These are phyloP conservation scores for Salarias fasciatus DNA, from an alignment of 2,797 vertebrate species.

Conservation along the genomic window DNA sequence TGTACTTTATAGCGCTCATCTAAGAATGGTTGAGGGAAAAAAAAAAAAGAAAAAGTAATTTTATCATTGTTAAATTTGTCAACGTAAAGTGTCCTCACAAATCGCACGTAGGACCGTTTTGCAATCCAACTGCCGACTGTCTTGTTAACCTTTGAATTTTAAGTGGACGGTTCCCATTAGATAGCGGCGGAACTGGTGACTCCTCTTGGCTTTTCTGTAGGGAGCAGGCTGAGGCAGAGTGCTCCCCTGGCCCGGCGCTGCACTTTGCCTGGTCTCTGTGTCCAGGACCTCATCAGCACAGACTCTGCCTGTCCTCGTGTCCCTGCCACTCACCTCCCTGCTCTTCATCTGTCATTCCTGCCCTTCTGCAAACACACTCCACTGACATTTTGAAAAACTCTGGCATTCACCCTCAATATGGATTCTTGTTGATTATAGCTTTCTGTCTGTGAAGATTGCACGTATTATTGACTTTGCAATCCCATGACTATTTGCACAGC, in stretches of 20 bases:
- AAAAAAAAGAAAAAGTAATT: conserved; percentile 47
- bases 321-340: conserved; percentile 71
- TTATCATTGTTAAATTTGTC: conserved; percentile 55
- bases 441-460: conserved; percentile 81
- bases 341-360: conserved; percentile 84
- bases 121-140: conserved; percentile 55
- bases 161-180: conserved; percentile 64
- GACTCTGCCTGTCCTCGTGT: conserved; percentile 69
- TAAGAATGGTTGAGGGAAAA: too few species aligned
- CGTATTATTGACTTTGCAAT: conserved; percentile 84
- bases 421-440: conserved; percentile 87
- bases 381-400: conserved; percentile 87
- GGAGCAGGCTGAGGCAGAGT: conserved; percentile 62
- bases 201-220: conserved; percentile 67
- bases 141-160: conserved; percentile 74
- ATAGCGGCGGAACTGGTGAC: conserved; percentile 58
- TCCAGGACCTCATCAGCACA: conserved; percentile 78
- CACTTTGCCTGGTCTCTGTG: conserved; percentile 71
- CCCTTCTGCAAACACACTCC: conserved; percentile 84
- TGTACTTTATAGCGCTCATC: conserved; percentile 47
- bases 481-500: conserved; percentile 84
- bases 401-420: conserved; percentile 85
- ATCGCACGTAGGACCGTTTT: conserved; percentile 56
- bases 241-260: conserved; percentile 62
- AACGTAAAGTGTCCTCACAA: conserved; percentile 60